phyloP scores from a whole-genome alignment of 1,140 invertebrate genomes.

The Sycobia sp. region DNA sequence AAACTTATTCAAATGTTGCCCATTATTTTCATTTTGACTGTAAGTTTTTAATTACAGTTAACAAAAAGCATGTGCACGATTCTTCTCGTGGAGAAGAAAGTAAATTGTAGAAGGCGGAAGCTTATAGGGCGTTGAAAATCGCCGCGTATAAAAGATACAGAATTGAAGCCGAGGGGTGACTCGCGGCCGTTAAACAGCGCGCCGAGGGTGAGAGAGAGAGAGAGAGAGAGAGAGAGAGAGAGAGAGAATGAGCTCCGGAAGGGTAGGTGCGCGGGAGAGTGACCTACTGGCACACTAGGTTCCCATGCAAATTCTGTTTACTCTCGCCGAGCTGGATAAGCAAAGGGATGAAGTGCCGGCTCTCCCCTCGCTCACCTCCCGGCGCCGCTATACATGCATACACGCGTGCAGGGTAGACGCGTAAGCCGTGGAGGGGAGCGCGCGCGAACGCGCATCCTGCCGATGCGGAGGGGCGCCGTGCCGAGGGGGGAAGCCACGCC shows the following conservation, averaged over 20 bases:
- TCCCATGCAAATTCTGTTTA: slow-evolving; percentile 47
- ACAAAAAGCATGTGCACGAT: no score
- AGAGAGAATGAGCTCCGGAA: not conserved
- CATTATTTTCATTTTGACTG: no score
- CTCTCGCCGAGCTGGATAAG: slow-evolving; percentile 34
- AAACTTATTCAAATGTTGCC: no score
- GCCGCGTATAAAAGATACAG: no score
- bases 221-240: not conserved
- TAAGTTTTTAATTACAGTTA: no score
- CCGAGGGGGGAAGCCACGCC: not conserved
- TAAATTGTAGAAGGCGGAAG: no score
- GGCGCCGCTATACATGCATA: not conserved
- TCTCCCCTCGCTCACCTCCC: not conserved
- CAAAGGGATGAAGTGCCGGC: slow-evolving; percentile 23
- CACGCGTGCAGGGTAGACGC: no score
- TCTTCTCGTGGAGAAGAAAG: no score
- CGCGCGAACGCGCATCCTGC: slow-evolving; percentile 5
- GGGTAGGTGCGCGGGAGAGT: not conserved
- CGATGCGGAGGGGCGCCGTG: not conserved
- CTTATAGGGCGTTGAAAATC: no score
- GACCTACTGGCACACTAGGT: slow-evolving; percentile 46
- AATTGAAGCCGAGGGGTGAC: no score
- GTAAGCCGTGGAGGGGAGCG: not conserved
- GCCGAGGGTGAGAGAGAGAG: no score
- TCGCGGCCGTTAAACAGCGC: slow-evolving; percentile 2